These are phyloP conservation scores for Clarias magur DNA, from an alignment of 2,113 vertebrate genomes.

Conservation along the genomic window DNA sequence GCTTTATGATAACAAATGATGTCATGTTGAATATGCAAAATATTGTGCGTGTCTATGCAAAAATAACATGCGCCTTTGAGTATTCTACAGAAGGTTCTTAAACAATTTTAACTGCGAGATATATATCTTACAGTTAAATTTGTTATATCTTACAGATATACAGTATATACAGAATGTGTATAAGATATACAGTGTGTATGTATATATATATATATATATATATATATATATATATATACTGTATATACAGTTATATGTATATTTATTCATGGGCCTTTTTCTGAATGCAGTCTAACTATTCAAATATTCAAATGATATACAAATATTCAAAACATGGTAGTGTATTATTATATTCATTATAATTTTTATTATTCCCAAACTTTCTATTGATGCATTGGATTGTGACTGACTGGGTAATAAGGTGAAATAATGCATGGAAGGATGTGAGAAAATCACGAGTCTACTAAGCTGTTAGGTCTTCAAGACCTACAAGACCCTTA, in stretches of 20 bases:
- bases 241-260: no score
- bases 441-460: background rate
- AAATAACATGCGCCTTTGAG: background rate
- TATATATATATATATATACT: no score
- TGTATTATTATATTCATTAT: no score
- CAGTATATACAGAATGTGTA: no score
- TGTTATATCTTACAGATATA: no score
- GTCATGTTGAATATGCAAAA: background rate
- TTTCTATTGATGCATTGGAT: background rate
- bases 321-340: no score
- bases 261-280: background rate
- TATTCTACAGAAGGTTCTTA: background rate
- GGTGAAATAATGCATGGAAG: background rate
- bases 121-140: no score
- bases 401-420: background rate
- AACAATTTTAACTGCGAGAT: background rate
- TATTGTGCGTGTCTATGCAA: background rate
- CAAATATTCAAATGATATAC: background rate
- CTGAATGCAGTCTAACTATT: background rate
- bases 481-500: background rate
- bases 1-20: background rate
- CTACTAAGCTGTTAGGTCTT: background rate
- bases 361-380: background rate
- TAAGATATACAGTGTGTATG: no score
- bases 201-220: no score